phyloP scores from a whole-genome alignment of 2,797 vertebrate species.

The Phalloptychus januarius region DNA sequence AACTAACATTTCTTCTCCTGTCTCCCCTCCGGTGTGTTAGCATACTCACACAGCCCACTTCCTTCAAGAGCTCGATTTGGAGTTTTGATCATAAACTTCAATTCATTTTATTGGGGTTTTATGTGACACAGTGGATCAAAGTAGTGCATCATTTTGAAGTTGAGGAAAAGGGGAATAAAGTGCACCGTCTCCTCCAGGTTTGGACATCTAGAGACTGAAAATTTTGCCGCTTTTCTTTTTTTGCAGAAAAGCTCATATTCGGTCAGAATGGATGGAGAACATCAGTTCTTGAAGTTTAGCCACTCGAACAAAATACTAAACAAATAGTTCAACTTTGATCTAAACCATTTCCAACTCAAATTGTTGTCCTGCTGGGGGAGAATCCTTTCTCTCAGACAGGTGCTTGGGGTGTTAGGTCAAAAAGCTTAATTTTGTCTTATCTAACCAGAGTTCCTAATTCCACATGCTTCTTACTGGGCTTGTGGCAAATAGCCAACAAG shows the following conservation, averaged over 20 bases:
- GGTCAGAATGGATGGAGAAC: background rate
- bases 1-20: background rate
- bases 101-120: background rate
- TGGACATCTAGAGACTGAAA: background rate
- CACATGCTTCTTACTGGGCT: background rate
- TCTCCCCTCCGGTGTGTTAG: background rate
- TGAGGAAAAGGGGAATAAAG: background rate
- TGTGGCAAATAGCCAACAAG: background rate
- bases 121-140: background rate
- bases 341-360: background rate
- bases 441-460: background rate
- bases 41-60: background rate
- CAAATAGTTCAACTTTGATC: too few species aligned
- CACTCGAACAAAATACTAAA: background rate
- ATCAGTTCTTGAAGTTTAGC: background rate
- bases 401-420: background rate
- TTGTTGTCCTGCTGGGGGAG: background rate
- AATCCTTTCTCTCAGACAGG: background rate
- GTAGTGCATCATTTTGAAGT: background rate
- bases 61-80: background rate
- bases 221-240: background rate
- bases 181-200: background rate
- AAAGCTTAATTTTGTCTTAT: background rate
- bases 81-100: background rate
- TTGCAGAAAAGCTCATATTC: background rate